Percentiles rank a stretch among this genome's conserved stretches.
These are phyloP conservation scores for Ectemnius continuus DNA, from an alignment of 2,888 invertebrate genomes.

Conservation along the genomic window DNA sequence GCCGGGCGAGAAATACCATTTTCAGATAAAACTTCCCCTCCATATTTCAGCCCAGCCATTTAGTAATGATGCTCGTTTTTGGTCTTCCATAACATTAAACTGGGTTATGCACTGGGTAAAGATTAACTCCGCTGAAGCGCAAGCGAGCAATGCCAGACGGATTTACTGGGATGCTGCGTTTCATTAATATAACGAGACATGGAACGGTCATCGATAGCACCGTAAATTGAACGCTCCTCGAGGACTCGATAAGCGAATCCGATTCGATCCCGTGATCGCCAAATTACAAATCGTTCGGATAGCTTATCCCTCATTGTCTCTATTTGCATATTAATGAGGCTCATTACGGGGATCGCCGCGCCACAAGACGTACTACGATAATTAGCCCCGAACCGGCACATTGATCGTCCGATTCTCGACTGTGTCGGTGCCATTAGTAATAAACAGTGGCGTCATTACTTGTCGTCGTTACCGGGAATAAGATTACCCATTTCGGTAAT, in stretches of 20 bases:
- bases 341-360: too few relatives aligned
- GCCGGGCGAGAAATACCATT: too few relatives aligned
- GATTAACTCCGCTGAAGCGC: not conserved
- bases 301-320: not conserved
- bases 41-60: too few relatives aligned
- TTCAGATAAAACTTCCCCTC: too few relatives aligned
- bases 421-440: too few relatives aligned
- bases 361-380: too few relatives aligned
- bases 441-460: too few relatives aligned
- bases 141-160: not conserved
- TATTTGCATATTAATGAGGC: too few relatives aligned
- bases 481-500: constrained; percentile 16
- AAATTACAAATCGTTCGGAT: constrained; percentile 4
- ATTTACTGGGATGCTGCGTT: not conserved
- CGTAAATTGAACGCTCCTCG: constrained; percentile 3
- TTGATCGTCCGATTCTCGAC: too few relatives aligned
- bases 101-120: not conserved
- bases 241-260: constrained; percentile 7
- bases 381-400: too few relatives aligned
- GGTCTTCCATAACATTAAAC: not conserved
- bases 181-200: not conserved
- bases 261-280: not conserved
- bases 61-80: too few relatives aligned
- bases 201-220: not conserved
- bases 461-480: too few relatives aligned